These are phyloP conservation scores for Cordilura impudica DNA, from an alignment of 2,888 invertebrate genomes.

Conservation along the genomic window DNA sequence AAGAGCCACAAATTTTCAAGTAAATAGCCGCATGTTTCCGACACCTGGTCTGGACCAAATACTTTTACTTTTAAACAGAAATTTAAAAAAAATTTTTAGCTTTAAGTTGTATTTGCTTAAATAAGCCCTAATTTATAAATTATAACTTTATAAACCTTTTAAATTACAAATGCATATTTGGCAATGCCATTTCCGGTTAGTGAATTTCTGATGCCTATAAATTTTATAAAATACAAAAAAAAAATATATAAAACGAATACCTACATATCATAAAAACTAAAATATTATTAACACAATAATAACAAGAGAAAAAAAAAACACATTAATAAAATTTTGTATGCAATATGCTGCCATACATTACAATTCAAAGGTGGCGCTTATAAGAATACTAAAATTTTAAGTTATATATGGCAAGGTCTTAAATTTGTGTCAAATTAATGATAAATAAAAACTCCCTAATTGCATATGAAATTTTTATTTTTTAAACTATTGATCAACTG, in stretches of 20 bases:
- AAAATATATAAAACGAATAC: background rate
- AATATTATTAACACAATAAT: conserved; percentile 31
- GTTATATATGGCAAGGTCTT: background rate
- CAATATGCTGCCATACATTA: background rate
- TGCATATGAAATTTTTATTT: conserved; percentile 4
- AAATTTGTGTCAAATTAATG: too few relatives aligned
- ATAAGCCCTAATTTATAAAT: conserved; percentile 40
- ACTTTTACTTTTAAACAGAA: too few relatives aligned
- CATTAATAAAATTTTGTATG: conserved; percentile 9
- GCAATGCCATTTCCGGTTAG: conserved; percentile 53
- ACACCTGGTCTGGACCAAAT: too few relatives aligned
- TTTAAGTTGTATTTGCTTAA: conserved; percentile 49
- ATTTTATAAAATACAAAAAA: background rate
- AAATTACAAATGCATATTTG: conserved; percentile 42
- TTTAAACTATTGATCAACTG: background rate
- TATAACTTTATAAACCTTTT: conserved; percentile 39
- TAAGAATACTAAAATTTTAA: too few relatives aligned
- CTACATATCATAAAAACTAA: conserved; percentile 14
- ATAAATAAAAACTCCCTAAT: too few relatives aligned
- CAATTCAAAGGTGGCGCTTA: background rate
- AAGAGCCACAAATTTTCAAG: too few relatives aligned
- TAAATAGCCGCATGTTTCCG: too few relatives aligned
- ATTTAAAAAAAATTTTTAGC: conserved; percentile 10
- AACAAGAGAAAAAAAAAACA: background rate
- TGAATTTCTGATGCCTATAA: conserved; percentile 42